Base-by-base conservation (phyloP, 2,888 invertebrate species). In the Cryptocephalus moraei region DNA sequence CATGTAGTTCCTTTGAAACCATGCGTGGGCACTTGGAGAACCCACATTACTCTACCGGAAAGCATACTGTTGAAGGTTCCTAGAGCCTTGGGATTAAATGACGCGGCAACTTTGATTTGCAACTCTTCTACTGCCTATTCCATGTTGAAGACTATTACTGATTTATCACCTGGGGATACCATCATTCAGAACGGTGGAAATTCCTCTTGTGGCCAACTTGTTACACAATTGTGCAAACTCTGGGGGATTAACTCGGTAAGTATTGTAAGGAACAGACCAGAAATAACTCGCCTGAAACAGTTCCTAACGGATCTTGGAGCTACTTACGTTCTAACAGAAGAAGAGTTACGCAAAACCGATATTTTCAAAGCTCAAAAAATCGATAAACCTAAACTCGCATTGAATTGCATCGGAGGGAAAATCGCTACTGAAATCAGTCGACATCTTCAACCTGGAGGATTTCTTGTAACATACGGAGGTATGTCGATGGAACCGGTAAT, bases 141-240 rank as follows among this genome's bases (percentile, higher is more conserved):
- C 66, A 93, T 99, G 94, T 73, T 99, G 2, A 82, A 81, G 60
- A 96, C 97, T 71, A 99, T 91, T 70, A 81, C 78, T 4, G 41
- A 68, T 4, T 62, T 92, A 3, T 69, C 79, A 56, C 75, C 81
- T 8, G 91, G 89, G 1, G 90, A 94, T 66, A 81, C 84, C 10
- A 79, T 99, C 0, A 85, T 97, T 58, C 97, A 99, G 73, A 99
- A 97, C 72, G 96, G 92, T 41, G 94, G 90, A 1, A 99, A 96
- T 67, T 94, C 94, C 58, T 87, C 91, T 1, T 91, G 91, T 50
- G 97, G 97, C 0, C 91, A 93, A 66, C 81, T 86, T 52, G 89
- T 94, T 0, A 93, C 96, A 65, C 97, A 97, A 70, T 70, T 97
- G 9, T 90, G 88, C 60, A 80, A 80, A 60, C 75, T 79, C 34